phyloP scores from a whole-genome alignment of 2,113 vertebrate genomes.

The Donacobius atricapilla region DNA sequence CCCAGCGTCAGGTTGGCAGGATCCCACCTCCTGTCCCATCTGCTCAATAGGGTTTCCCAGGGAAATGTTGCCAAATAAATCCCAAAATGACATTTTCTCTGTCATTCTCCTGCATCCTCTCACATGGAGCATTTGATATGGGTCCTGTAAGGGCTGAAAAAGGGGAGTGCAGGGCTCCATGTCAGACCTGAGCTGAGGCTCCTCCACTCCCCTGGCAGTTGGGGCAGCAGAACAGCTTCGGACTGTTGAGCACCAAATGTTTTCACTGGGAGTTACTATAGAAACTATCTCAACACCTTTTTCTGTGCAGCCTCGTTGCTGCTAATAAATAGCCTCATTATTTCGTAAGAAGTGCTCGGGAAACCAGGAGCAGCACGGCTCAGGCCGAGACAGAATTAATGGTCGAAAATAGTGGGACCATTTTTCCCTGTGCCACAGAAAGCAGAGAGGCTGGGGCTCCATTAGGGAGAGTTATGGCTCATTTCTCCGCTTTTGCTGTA shows the following conservation, averaged over 20 bases:
- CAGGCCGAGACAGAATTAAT: slow-evolving; percentile 62
- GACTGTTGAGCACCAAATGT: neutral
- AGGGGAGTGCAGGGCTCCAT: fast-evolving
- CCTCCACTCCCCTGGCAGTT: fast-evolving
- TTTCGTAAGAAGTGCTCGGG: slow-evolving; percentile 65
- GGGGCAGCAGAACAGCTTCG: neutral
- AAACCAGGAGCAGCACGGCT: slow-evolving; percentile 54
- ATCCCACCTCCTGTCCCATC: neutral
- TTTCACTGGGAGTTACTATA: slow-evolving; percentile 61
- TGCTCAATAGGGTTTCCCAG: fast-evolving
- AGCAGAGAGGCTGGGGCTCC: slow-evolving; percentile 5
- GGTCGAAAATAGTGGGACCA: slow-evolving; percentile 42
- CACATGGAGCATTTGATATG: fast-evolving
- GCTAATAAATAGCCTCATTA: slow-evolving; percentile 78
- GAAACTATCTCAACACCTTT: slow-evolving; percentile 54
- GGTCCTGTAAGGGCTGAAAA: neutral
- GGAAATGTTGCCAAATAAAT: neutral
- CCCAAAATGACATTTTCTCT: neutral
- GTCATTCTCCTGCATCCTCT: neutral
- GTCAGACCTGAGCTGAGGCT: neutral
- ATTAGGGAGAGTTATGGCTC: slow-evolving; percentile 68
- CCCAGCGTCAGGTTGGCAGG: fast-evolving
- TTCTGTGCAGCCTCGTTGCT: slow-evolving; percentile 37
- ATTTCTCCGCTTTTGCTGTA: slow-evolving; percentile 55
- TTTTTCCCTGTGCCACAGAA: slow-evolving; percentile 46